Conservation (phyloP, 1,140 invertebrate species). For the Parasteatoda tepidariorum region DNA sequence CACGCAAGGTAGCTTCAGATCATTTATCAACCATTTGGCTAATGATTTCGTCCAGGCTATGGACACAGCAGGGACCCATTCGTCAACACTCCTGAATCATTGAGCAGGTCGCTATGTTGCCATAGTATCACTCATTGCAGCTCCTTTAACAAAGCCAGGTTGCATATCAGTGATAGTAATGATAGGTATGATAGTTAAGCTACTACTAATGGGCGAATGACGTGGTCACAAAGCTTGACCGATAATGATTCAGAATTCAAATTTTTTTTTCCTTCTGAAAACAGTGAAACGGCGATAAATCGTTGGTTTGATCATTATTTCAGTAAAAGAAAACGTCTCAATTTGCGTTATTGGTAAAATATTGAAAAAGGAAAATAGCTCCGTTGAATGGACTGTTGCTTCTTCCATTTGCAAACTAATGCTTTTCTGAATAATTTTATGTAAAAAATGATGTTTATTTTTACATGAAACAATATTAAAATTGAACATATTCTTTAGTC, state of each 20-base stretch:
- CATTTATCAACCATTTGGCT: conserved; percentile 32
- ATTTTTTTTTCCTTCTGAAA: background rate
- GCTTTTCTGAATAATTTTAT: no score
- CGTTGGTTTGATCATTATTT: no score
- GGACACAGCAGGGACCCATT: conserved; percentile 1
- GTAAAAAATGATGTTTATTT: no score
- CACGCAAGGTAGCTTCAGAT: background rate
- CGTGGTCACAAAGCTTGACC: background rate
- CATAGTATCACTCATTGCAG: background rate
- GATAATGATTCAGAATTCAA: background rate
- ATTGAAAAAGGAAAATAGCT: no score
- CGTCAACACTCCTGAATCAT: conserved; percentile 9
- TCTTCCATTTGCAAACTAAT: no score
- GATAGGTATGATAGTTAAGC: background rate
- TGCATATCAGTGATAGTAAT: background rate
- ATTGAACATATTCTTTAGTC: no score
- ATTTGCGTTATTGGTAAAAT: no score
- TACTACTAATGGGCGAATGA: background rate
- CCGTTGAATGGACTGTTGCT: no score
- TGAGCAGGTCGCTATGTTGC: conserved; percentile 15
- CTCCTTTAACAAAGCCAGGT: background rate
- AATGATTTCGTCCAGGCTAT: conserved; percentile 7
- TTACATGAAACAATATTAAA: no score
- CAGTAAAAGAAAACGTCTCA: no score
- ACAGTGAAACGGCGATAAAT: background rate